Percentiles rank a stretch among this genome's conserved stretches.
Evolutionary conservation across 2,797 vertebrate genomes (phyloP).

Genomic region (Atherinosoma microstoma): DNA sequence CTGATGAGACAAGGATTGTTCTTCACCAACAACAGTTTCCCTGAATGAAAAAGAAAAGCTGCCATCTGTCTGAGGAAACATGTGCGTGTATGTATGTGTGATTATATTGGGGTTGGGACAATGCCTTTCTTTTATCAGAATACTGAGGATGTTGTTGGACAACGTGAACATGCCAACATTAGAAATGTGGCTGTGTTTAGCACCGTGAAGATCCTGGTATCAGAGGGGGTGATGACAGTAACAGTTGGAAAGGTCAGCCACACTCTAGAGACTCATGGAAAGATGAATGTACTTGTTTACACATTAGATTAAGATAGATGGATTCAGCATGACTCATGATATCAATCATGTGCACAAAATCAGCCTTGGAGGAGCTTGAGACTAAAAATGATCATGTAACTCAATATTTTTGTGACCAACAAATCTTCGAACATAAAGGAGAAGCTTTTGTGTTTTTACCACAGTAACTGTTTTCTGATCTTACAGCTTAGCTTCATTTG

Average conservation of each 20-base stretch:
- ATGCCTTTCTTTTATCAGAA: constrained; percentile 64
- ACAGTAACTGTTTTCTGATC: background rate
- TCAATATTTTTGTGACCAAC: background rate
- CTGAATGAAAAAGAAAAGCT: constrained; percentile 22
- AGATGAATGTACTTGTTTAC: constrained; percentile 12
- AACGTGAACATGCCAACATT: constrained; percentile 71
- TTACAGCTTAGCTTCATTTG: background rate
- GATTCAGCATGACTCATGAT: background rate
- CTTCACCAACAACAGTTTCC: constrained; percentile 35
- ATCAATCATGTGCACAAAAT: constrained; percentile 10
- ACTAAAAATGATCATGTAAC: background rate
- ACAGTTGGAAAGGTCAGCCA: constrained; percentile 55
- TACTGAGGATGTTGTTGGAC: constrained; percentile 76
- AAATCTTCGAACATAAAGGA: background rate
- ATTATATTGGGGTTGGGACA: background rate
- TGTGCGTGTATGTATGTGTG: constrained; percentile 24
- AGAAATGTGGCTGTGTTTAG: constrained; percentile 74
- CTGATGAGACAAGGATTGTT: constrained; percentile 37
- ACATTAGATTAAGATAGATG: background rate
- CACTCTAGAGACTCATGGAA: constrained; percentile 28
- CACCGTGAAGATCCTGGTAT: constrained; percentile 70
- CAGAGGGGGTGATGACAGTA: constrained; percentile 88
- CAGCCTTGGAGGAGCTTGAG: background rate
- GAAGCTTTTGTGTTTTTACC: background rate
- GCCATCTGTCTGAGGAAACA: constrained; percentile 35